A percentile compares a stretch with the other conserved stretches of the same genome.
Evolutionary conservation across 2,888 invertebrate genomes (phyloP).

Genomic region (Lymantria dispar): DNA sequence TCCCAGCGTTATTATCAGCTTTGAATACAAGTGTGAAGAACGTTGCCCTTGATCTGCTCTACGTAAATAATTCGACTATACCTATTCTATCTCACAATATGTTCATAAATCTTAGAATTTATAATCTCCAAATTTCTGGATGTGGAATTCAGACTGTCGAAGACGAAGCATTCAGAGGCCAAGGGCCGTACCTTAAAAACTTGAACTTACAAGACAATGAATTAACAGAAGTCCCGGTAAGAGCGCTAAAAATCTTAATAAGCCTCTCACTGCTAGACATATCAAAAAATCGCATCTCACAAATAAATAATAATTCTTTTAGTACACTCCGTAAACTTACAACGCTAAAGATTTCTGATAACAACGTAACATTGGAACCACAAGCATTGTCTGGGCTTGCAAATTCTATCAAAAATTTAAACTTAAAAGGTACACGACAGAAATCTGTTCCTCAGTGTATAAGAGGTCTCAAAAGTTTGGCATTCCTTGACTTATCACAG

Average conservation of each 20-base stretch:
- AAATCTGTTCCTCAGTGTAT: constrained; percentile 91
- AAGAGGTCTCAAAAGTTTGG: constrained; percentile 88
- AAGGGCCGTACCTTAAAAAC: constrained; percentile 90
- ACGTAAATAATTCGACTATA: constrained; percentile 94
- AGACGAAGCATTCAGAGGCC: constrained; percentile 90
- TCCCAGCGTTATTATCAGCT: constrained; percentile 87
- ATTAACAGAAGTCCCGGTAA: constrained; percentile 89
- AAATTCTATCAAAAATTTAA: constrained; percentile 91
- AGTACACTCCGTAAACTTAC: constrained; percentile 87
- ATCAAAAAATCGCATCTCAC: constrained; percentile 89
- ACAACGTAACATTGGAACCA: constrained; percentile 88
- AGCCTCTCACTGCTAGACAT: constrained; percentile 91
- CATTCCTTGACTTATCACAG: constrained; percentile 94
- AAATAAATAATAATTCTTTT: constrained; percentile 90
- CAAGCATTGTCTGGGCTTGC: constrained; percentile 91
- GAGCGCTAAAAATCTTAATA: constrained; percentile 85
- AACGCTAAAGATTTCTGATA: constrained; percentile 93
- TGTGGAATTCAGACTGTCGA: constrained; percentile 89
- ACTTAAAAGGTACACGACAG: constrained; percentile 93
- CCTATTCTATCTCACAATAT: constrained; percentile 85
- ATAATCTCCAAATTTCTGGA: constrained; percentile 92
- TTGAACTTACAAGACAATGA: constrained; percentile 93
- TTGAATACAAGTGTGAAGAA: constrained; percentile 86
- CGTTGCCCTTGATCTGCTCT: constrained; percentile 90
- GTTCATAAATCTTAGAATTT: constrained; percentile 87